These are phyloP conservation scores for Drosophila mimica DNA, from an alignment of 2,888 invertebrate genomes.

Conservation along the genomic window DNA sequence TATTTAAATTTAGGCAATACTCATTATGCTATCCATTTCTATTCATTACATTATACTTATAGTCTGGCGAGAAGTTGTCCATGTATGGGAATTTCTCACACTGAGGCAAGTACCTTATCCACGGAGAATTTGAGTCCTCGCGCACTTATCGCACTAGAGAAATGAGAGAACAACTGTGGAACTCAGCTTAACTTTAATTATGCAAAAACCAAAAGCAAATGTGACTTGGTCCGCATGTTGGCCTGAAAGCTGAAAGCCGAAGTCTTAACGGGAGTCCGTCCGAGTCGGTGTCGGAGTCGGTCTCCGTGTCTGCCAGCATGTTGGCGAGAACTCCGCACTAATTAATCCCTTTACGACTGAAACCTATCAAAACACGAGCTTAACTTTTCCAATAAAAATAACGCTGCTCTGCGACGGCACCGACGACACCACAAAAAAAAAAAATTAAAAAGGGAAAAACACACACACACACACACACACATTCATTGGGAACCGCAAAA, in stretches of 20 bases:
- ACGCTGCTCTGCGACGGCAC: conserved; percentile 59
- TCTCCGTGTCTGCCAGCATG: conserved; percentile 53
- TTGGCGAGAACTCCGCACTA: conserved; percentile 77
- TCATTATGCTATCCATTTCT: conserved; percentile 13
- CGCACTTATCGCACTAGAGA: conserved; percentile 25
- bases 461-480: conserved; percentile 20
- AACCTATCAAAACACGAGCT: conserved; percentile 83
- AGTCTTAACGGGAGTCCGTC: conserved; percentile 13
- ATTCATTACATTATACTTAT: background rate
- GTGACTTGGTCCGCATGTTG: conserved; percentile 53
- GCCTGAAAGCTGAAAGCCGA: conserved; percentile 6
- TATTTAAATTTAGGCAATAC: background rate
- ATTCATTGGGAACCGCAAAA: conserved; percentile 60
- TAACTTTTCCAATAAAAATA: conserved; percentile 84
- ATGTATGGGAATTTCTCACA: background rate
- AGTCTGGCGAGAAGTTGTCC: background rate
- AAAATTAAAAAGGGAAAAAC: conserved; percentile 33
- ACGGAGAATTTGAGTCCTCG: conserved; percentile 26
- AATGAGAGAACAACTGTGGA: conserved; percentile 39
- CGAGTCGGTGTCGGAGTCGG: conserved; percentile 6
- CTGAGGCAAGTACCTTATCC: conserved; percentile 17
- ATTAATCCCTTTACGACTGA: conserved; percentile 83
- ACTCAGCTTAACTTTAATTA: conserved; percentile 75
- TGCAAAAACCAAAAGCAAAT: conserved; percentile 65
- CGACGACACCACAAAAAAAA: conserved; percentile 45